A percentile compares a stretch with the other conserved stretches of the same genome.
Evolutionary conservation across 2,797 vertebrate genomes (phyloP).

Genomic region (Halcyon smyrnensis): DNA sequence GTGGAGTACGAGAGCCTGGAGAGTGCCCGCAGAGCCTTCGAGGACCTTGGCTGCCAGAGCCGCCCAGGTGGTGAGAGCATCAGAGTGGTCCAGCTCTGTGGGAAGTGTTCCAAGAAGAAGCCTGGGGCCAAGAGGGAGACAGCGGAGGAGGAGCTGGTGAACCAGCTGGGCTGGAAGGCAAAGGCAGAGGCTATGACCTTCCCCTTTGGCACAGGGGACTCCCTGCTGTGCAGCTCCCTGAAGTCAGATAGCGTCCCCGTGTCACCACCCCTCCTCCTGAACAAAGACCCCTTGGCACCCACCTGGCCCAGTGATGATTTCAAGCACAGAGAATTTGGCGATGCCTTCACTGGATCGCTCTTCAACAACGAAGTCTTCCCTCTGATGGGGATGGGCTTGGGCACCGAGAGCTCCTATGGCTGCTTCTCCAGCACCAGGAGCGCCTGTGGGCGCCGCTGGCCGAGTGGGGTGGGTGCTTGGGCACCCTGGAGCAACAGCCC

Average conservation of each 20-base stretch:
- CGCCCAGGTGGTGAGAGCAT: neutral
- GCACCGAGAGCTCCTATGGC: fast-evolving
- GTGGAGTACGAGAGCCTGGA: constrained; percentile 84
- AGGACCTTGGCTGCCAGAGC: constrained; percentile 46
- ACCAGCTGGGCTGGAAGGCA: neutral
- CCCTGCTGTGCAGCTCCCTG: constrained; percentile 44
- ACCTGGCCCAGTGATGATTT: neutral
- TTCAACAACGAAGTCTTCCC: neutral
- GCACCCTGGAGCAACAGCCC: neutral
- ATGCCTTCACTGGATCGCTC: neutral
- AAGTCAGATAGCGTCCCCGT: neutral
- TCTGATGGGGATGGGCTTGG: neutral
- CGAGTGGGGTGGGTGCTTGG: neutral
- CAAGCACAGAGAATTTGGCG: neutral
- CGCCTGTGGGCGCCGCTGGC: neutral
- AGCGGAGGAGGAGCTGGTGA: neutral
- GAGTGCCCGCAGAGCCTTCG: constrained; percentile 73
- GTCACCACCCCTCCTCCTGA: neutral
- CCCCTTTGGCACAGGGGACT: neutral
- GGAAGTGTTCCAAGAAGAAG: constrained; percentile 73
- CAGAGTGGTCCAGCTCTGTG: constrained; percentile 71
- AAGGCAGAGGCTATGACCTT: neutral
- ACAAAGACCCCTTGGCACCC: neutral
- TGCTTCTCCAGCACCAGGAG: neutral
- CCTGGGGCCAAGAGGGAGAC: neutral